Evolutionary conservation across 1,140 invertebrate genomes (phyloP).

Genomic region (Formica selysi): DNA sequence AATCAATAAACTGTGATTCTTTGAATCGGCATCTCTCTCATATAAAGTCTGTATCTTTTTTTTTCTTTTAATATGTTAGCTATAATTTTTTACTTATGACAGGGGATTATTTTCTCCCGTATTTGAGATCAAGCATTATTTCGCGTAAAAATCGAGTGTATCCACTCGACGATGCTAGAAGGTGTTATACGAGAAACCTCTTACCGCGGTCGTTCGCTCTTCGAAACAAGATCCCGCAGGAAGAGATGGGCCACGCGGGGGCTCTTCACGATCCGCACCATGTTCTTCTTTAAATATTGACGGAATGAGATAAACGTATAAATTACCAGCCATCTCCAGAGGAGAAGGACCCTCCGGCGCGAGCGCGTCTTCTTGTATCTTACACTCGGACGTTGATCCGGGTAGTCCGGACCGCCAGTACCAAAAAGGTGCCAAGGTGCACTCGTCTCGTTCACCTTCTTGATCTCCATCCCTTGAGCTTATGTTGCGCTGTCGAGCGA

Average conservation of each 20-base stretch:
- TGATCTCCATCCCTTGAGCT: slow-evolving; percentile 8
- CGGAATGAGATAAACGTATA: slow-evolving; percentile 83
- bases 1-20: background rate
- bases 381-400: slow-evolving; percentile 77
- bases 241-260: slow-evolving; percentile 52
- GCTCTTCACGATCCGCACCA: slow-evolving; percentile 40
- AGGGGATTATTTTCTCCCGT: background rate
- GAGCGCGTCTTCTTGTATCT: slow-evolving; percentile 67
- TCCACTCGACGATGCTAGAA: background rate
- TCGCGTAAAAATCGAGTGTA: slow-evolving; percentile 12
- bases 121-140: background rate
- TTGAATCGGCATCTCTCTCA: background rate
- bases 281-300: slow-evolving; percentile 83
- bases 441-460: slow-evolving; percentile 30
- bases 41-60: too few species aligned
- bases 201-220: slow-evolving; percentile 44
- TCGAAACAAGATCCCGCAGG: slow-evolving; percentile 71
- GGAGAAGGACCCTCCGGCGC: slow-evolving; percentile 71
- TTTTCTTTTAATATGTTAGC: too few species aligned
- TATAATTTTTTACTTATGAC: too few species aligned
- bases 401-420: slow-evolving; percentile 15
- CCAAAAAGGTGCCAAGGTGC: slow-evolving; percentile 64
- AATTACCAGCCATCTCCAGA: slow-evolving; percentile 79
- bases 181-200: slow-evolving; percentile 42
- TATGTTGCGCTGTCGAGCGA: slow-evolving; percentile 14